phyloP scores from a whole-genome alignment of 2,797 vertebrate species.

The Gastrophryne carolinensis region DNA sequence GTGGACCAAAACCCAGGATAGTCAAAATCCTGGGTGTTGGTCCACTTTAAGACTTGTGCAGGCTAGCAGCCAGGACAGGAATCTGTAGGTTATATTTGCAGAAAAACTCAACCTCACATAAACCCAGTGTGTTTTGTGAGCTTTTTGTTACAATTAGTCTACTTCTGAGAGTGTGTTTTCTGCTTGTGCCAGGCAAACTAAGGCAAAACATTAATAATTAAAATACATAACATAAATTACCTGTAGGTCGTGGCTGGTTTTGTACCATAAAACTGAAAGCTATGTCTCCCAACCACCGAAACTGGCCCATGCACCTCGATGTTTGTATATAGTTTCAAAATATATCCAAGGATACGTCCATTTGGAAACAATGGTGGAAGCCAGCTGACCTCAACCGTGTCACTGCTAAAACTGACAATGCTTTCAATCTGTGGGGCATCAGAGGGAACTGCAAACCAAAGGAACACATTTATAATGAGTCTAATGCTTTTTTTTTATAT shows the following conservation, averaged over 20 bases:
- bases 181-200: too few species aligned
- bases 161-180: too few species aligned
- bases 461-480: neutral
- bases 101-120: too few species aligned
- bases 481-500: too few species aligned
- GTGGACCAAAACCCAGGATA: too few species aligned
- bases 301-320: slow-evolving; percentile 58
- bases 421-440: slow-evolving; percentile 64
- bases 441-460: slow-evolving; percentile 64
- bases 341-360: slow-evolving; percentile 72
- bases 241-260: slow-evolving; percentile 72
- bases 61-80: too few species aligned
- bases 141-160: too few species aligned
- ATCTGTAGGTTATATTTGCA: too few species aligned
- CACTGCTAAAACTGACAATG: slow-evolving; percentile 65
- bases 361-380: slow-evolving; percentile 67
- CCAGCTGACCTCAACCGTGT: slow-evolving; percentile 74
- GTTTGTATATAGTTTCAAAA: slow-evolving; percentile 63
- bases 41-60: too few species aligned
- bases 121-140: too few species aligned
- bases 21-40: too few species aligned
- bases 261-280: slow-evolving; percentile 73
- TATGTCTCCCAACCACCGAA: slow-evolving; percentile 61
- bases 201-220: too few species aligned
- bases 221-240: slow-evolving; percentile 58